phyloP scores from a whole-genome alignment of 2,797 vertebrate species.

The Pipistrellus pygmaeus region DNA sequence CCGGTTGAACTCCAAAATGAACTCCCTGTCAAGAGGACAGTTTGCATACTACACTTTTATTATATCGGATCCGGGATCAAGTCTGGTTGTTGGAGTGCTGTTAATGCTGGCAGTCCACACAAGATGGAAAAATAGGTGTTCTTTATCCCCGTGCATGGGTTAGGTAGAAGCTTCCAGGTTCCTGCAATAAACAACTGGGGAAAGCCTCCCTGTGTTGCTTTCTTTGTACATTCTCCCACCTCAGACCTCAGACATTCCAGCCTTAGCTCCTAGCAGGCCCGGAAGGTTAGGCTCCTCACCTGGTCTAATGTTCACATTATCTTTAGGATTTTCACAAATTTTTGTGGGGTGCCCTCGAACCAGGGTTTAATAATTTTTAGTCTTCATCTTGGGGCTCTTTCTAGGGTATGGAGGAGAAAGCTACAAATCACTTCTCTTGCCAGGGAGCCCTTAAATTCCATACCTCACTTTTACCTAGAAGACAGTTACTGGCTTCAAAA shows the following conservation, averaged over 20 bases:
- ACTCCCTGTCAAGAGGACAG: too few species aligned
- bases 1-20: too few species aligned
- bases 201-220: background rate
- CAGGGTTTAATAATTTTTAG: background rate
- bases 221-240: background rate
- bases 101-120: background rate
- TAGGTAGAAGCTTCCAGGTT: background rate
- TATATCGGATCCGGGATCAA: background rate
- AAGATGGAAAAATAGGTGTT: background rate
- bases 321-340: background rate
- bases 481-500: background rate
- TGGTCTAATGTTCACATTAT: background rate
- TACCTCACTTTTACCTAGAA: background rate
- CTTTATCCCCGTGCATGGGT: background rate
- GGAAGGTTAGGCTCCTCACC: background rate
- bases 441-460: background rate
- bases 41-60: too few species aligned
- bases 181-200: background rate
- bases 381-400: background rate
- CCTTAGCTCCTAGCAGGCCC: background rate
- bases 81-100: background rate
- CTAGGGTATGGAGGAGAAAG: background rate
- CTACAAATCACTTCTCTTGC: background rate
- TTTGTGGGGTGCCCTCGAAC: background rate
- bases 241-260: background rate